Evolutionary conservation across 1,140 invertebrate genomes (phyloP).

Genomic region (Myzus persicae): DNA sequence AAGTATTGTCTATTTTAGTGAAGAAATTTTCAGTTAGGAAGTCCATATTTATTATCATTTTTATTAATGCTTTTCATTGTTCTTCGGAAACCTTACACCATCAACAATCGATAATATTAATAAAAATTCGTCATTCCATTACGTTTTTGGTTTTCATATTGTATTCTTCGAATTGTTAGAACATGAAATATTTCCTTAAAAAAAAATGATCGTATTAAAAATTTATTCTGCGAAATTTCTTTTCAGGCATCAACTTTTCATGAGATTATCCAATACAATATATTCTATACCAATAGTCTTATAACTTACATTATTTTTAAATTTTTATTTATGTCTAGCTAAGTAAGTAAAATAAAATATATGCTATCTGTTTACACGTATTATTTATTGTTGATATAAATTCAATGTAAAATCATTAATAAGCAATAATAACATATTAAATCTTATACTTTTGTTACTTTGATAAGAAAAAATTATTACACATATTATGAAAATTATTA

Average conservation of each 20-base stretch:
- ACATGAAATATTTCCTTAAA: neutral
- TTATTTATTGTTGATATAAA: neutral
- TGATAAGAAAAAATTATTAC: neutral
- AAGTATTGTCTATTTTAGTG: neutral
- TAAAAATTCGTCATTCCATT: neutral
- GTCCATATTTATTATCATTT: constrained; percentile 7
- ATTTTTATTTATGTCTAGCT: neutral
- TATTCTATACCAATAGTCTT: neutral
- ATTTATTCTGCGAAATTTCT: neutral
- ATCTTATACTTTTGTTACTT: neutral
- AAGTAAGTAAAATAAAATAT: neutral
- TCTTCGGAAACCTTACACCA: neutral
- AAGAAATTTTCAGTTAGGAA: neutral
- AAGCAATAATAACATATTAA: neutral
- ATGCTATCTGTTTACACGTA: neutral
- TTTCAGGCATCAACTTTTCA: neutral
- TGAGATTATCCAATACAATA: neutral
- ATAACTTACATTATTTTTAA: neutral
- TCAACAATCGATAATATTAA: neutral
- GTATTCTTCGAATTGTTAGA: neutral
- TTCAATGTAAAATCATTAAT: neutral
- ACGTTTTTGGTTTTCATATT: neutral
- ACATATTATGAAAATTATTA: neutral
- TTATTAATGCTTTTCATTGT: neutral
- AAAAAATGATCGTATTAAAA: neutral